Percentiles rank a stretch among this genome's conserved stretches.
Evolutionary conservation across 2,113 vertebrate species (phyloP).

Genomic region (Cisticola juncidis): DNA sequence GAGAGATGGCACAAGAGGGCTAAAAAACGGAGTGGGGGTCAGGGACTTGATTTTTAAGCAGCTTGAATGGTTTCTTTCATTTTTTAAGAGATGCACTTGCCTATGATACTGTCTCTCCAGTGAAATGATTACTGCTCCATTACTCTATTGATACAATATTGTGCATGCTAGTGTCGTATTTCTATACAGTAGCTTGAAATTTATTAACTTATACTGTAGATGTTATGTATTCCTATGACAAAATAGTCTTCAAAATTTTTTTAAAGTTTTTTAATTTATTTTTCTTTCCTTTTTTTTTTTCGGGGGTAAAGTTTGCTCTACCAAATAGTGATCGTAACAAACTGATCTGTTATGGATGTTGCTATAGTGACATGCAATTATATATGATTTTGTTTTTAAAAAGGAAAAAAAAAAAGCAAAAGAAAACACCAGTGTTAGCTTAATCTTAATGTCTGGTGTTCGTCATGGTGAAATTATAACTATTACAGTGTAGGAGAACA

Average conservation of each 20-base stretch:
- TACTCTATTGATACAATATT: constrained; percentile 95
- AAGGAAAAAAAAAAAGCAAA: constrained; percentile 68
- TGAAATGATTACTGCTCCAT: constrained; percentile 95
- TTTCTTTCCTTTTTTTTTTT: constrained; percentile 76
- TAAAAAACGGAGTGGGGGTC: constrained; percentile 70
- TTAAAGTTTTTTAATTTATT: constrained; percentile 92
- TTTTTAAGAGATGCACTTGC: constrained; percentile 92
- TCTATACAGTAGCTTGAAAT: constrained; percentile 98
- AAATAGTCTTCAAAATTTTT: constrained; percentile 88
- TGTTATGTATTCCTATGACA: constrained; percentile 99
- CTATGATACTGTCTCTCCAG: constrained; percentile 94
- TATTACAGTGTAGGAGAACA: constrained; percentile 84
- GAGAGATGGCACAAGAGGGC: constrained; percentile 74
- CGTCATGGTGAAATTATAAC: constrained; percentile 91
- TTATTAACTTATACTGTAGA: constrained; percentile 98
- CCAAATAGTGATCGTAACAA: constrained; percentile 95
- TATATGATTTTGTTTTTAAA: constrained; percentile 87
- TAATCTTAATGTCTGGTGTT: constrained; percentile 94
- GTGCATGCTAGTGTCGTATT: constrained; percentile 99
- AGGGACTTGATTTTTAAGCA: constrained; percentile 84
- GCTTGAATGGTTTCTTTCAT: constrained; percentile 85
- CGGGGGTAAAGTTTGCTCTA: constrained; percentile 89
- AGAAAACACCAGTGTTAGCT: constrained; percentile 91
- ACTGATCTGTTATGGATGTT: constrained; percentile 95
- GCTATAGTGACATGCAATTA: constrained; percentile 93